These are phyloP conservation scores for Callyntrura guangdongensis DNA, from an alignment of 2,888 invertebrate species.

Conservation along the genomic window DNA sequence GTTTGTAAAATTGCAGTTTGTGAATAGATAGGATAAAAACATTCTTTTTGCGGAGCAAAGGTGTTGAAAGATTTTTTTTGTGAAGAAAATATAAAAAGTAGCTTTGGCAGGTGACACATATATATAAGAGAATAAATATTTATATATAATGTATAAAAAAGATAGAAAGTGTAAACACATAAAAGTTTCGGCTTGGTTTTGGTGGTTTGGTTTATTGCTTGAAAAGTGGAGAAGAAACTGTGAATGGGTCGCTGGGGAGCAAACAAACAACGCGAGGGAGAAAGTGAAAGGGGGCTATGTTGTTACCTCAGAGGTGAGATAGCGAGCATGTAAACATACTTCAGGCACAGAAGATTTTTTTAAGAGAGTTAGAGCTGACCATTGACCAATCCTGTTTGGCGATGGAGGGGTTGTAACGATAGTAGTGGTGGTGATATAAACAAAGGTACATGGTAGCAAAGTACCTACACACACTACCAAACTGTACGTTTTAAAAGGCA, in stretches of 20 bases:
- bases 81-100: conserved; percentile 24
- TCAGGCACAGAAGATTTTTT: not conserved
- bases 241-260: conserved; percentile 70
- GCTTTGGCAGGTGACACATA: conserved; percentile 51
- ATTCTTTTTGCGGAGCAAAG: not conserved
- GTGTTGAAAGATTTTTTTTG: conserved; percentile 30
- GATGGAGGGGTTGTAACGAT: not conserved
- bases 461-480: conserved; percentile 9
- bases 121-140: conserved; percentile 4
- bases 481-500: not conserved
- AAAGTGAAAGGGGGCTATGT: not conserved
- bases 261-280: conserved; percentile 43
- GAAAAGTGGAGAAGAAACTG: conserved; percentile 53
- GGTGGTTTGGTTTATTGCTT: conserved; percentile 49
- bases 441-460: not conserved
- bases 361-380: conserved; percentile 27
- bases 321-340: not conserved
- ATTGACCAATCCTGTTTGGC: conserved; percentile 57
- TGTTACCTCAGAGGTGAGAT: conserved; percentile 47
- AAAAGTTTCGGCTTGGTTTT: conserved; percentile 43
- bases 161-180: conserved; percentile 46
- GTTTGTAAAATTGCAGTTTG: not conserved
- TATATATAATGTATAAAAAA: not conserved
- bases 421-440: not conserved
- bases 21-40: not conserved